Conservation (phyloP, 1,140 invertebrate species). For the Leptinotarsa texana region DNA sequence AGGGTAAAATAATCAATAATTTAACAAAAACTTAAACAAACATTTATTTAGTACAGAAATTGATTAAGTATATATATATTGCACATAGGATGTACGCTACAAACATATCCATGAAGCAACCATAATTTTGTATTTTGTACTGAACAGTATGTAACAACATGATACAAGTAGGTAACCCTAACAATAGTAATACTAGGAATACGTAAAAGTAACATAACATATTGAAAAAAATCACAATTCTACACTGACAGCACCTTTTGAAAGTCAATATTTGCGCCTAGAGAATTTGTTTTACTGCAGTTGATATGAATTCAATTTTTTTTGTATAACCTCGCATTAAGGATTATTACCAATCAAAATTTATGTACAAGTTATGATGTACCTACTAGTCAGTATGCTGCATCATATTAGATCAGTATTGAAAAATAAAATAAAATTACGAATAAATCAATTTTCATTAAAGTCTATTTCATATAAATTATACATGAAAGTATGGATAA, state of each 20-base stretch:
- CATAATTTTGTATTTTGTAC: conserved; percentile 50
- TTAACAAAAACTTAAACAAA: conserved; percentile 34
- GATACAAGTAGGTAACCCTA: conserved; percentile 43
- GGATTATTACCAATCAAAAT: conserved; percentile 25
- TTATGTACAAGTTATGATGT: conserved; percentile 37
- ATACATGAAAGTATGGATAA: conserved; percentile 17
- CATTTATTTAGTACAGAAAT: conserved; percentile 31
- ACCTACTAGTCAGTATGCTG: conserved; percentile 39
- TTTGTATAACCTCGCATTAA: neutral
- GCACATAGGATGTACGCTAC: conserved; percentile 49
- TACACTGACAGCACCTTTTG: conserved; percentile 51
- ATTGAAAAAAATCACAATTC: conserved; percentile 52
- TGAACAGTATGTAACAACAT: conserved; percentile 50
- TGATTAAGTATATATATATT: conserved; percentile 51
- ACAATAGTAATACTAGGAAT: conserved; percentile 44
- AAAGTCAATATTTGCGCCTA: neutral
- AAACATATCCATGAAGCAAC: conserved; percentile 47
- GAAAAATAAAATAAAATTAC: neutral
- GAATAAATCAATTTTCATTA: conserved; percentile 4
- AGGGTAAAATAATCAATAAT: neutral
- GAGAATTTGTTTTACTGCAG: conserved; percentile 34
- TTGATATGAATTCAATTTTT: conserved; percentile 16
- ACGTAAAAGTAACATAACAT: conserved; percentile 49
- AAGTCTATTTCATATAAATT: conserved; percentile 10
- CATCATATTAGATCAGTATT: conserved; percentile 14